Percentiles rank a stretch among this genome's conserved stretches.
These are phyloP conservation scores for Ormyrus thymus DNA, from an alignment of 2,888 invertebrate species.

Conservation along the genomic window DNA sequence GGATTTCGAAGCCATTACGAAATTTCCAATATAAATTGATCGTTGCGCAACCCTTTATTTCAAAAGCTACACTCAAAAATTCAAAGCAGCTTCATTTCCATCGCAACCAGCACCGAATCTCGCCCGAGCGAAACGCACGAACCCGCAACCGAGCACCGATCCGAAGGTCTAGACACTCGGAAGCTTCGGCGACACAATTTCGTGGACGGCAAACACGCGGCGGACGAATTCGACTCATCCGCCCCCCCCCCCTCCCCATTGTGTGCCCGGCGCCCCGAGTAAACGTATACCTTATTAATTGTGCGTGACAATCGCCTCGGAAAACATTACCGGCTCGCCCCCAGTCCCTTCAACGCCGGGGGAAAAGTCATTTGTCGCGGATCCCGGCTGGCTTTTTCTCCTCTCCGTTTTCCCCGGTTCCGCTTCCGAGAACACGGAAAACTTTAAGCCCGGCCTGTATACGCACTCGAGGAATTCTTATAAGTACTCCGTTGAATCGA, in stretches of 20 bases:
- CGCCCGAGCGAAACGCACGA: no score
- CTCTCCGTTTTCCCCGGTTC: not conserved
- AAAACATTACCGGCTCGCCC: not conserved
- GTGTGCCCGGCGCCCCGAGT: not conserved
- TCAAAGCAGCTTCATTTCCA: not conserved
- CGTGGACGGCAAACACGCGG: no score
- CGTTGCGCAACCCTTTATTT: not conserved
- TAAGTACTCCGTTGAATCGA: not conserved
- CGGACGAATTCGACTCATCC: not conserved
- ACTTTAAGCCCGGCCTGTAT: not conserved
- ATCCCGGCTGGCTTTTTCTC: not conserved
- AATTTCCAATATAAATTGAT: not conserved
- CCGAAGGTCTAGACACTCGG: no score
- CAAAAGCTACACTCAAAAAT: not conserved
- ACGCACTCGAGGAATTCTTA: not conserved
- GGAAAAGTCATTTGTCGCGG: constrained; percentile 32
- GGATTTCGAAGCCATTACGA: not conserved
- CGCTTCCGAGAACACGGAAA: not conserved
- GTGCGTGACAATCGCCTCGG: constrained; percentile 20
- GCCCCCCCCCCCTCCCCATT: not conserved
- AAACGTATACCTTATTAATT: constrained; percentile 9
- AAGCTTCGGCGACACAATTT: no score
- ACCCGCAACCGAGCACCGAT: no score
- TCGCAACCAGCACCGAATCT: not conserved
- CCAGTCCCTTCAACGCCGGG: constrained; percentile 3